phyloP scores from a whole-genome alignment of 2,888 invertebrate species.

The Apocheima hispidaria region DNA sequence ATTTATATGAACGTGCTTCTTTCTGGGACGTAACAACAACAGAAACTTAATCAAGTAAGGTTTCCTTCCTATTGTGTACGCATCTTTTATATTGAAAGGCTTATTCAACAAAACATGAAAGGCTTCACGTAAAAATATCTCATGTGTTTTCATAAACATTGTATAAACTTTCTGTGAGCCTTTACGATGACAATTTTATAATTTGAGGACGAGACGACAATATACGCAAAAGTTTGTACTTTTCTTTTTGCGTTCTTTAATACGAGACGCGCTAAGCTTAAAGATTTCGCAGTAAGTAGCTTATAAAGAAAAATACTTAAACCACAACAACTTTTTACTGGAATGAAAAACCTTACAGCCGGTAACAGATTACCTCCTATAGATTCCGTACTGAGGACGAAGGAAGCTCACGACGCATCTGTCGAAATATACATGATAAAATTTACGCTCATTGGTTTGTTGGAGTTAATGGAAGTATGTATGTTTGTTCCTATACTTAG shows the following conservation, averaged over 20 bases:
- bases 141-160: conserved; percentile 2
- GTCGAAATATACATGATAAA: too few species aligned
- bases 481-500: too few species aligned
- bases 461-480: too few species aligned
- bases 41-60: conserved; percentile 8
- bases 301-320: too few species aligned
- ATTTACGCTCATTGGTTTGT: too few species aligned
- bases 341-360: too few species aligned
- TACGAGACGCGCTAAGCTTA: background rate
- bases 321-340: too few species aligned
- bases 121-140: conserved; percentile 1
- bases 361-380: too few species aligned
- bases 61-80: conserved; percentile 1
- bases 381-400: too few species aligned
- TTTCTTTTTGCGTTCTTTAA: background rate
- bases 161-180: conserved; percentile 12
- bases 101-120: conserved; percentile 5
- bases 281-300: background rate
- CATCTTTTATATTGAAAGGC: background rate
- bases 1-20: background rate
- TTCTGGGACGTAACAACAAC: background rate
- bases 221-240: too few species aligned
- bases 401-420: too few species aligned
- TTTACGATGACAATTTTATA: conserved; percentile 28
- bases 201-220: conserved; percentile 8